Conservation (phyloP, 2,113 vertebrate species). For the Melanocharis versteri region DNA sequence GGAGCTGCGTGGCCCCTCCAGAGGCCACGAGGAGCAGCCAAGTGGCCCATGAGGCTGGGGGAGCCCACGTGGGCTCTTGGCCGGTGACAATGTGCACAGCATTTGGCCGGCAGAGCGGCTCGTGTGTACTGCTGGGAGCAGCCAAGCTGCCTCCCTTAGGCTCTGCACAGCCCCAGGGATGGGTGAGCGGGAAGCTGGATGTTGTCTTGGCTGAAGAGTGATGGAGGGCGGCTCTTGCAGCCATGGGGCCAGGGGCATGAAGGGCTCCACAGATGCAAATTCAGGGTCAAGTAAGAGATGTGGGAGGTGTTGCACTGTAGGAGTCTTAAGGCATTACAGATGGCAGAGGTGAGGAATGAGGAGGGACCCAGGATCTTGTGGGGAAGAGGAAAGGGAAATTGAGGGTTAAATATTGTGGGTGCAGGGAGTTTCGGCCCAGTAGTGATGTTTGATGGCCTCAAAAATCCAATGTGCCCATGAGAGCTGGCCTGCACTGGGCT, state of each 20-base stretch:
- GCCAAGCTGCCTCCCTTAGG: background rate
- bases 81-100: fast-evolving
- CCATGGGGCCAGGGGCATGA: fast-evolving
- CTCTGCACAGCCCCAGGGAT: background rate
- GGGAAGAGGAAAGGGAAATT: background rate
- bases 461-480: background rate
- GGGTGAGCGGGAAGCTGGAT: background rate
- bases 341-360: background rate
- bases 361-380: background rate
- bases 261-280: background rate
- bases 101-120: background rate
- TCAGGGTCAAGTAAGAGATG: background rate
- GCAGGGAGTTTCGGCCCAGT: background rate
- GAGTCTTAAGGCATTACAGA: background rate
- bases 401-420: background rate
- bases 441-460: background rate
- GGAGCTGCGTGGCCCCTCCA: fast-evolving
- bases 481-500: background rate
- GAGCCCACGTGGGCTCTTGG: background rate
- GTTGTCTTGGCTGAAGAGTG: background rate
- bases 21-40: background rate
- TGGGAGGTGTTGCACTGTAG: background rate
- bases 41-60: background rate
- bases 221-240: background rate
- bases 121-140: background rate